Evolutionary conservation across 2,797 vertebrate species (phyloP), one percentile per base, ranked within the genome.

Genomic region (Craterocephalus amniculus): DNA sequence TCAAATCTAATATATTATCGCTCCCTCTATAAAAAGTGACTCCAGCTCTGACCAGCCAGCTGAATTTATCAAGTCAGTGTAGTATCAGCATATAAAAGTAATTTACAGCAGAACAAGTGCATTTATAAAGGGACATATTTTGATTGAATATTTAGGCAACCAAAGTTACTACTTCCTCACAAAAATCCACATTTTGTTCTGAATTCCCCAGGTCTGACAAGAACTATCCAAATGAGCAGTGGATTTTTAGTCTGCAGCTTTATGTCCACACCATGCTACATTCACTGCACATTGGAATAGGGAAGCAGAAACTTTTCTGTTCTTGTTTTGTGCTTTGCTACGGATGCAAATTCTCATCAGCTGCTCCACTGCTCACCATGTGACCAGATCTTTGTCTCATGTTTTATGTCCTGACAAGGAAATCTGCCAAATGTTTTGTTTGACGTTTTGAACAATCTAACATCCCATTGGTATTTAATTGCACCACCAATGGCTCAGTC

Each of bases 31-130:
- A 49, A 49, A 24, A 69, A 34, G 16, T 54, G 52, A 52, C 31
- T 0, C 26, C 76, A 71, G 78, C 81, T 80, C 72, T 68, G 74
- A 80, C 78, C 79, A 78, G 81, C 81, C 79, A 63, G 72, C 76
- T 40, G 2, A 57, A 18, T 6, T 40, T 12, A 4, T 29, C 58
- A 32, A 24, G 52, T 34, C 58, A 61, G 11, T 20, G 62, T 18
- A 67, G 66, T 3, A 16, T 9, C 14, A 65, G 29, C 32, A 45
- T 9, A 22, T 6, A 13, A 12, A 24, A 9, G 18, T 7, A 22
- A 3, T 10, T 51, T 36, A 70, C 31, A 74, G 36, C 14, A 24
- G 35, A 22, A 48, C 3, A 16, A 40, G 11, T 48, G 43, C 43
- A n/a, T 43, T 43, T 49, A 1, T 13, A 51, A 6, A 49, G 0